Conservation (phyloP, 2,797 vertebrate genomes). For the Lutjanus argentimaculatus region DNA sequence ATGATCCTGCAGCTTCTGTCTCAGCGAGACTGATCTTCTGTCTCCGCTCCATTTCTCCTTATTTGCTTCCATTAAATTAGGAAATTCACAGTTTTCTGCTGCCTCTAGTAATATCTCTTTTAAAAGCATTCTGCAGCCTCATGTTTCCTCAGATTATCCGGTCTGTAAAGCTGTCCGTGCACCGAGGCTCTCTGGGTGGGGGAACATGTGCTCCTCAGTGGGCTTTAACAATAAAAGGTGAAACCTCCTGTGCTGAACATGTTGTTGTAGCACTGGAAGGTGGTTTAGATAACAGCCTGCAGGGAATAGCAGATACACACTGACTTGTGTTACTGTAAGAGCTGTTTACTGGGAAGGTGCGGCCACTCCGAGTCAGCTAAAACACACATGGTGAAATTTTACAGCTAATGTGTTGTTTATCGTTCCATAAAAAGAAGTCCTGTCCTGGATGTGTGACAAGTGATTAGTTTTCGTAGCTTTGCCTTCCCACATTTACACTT, state of each 20-base stretch:
- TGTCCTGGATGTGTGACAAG: no score
- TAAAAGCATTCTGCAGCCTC: neutral
- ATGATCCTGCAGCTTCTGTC: constrained; percentile 15
- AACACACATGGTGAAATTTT: neutral
- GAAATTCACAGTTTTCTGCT: constrained; percentile 1
- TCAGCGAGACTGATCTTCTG: neutral
- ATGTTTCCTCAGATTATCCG: neutral
- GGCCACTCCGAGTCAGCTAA: neutral
- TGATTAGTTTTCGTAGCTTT: no score
- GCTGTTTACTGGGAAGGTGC: neutral
- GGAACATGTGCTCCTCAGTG: neutral
- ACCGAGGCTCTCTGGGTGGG: neutral
- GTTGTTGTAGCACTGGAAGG: neutral
- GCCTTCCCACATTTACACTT: no score
- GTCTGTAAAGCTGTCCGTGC: neutral
- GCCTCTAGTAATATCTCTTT: neutral
- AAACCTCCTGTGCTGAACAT: neutral
- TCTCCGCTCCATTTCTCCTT: neutral
- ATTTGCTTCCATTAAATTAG: neutral
- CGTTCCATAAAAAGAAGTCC: no score
- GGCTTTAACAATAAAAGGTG: neutral
- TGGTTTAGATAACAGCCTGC: neutral
- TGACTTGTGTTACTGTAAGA: neutral
- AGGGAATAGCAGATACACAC: neutral
- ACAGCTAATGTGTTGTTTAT: no score